Evolutionary conservation across 2,888 invertebrate species (phyloP), one percentile per base, ranked within the genome.

Genomic region (Sisyra nigra): DNA sequence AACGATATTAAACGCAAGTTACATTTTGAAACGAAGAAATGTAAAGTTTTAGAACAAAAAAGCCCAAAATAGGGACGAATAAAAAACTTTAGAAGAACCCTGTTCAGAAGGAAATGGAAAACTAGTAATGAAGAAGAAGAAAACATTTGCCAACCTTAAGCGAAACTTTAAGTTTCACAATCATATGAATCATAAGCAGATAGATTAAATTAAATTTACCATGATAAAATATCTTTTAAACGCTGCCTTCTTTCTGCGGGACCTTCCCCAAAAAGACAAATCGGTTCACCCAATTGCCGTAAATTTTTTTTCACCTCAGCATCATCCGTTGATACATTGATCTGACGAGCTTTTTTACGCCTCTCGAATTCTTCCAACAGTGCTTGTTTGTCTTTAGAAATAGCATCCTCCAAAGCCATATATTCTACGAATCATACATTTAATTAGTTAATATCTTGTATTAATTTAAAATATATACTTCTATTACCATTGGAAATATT

Each of bases 281-380:
- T 92, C 0, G 98, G 96, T 63, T 97, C 94, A 3, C 88, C 91
- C 0, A 97, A 66, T 57, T 92, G 87, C 7, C 98, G 66, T 2
- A 99, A 69, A 64, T 91, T 89, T 50, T 81, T 74, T 59, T 84
- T 87, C 2, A 98, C 96, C 69, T 98, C 96, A 9, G 80, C 77
- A 66, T 99, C 98, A 66, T 98, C 98, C 0, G 98, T 98, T 0
- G 96, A 94, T 0, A 98, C 93, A 54, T 94, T 94, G 39, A 98
- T 85, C 56, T 91, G 91, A 6, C 97, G 72, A 0, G 88, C 97
- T 58, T 93, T 84, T 53, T 89, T 79, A 48, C 94, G 72, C 30
- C 93, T 71, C 60, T 98, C 98, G 62, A 97, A 96, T 63, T 97
- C 96, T 55, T 96, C 96, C 2, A 98, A 67, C 6, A 94, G 62